Base-by-base conservation (phyloP, 1,140 invertebrate genomes). In the Hylaeus anthracinus region DNA sequence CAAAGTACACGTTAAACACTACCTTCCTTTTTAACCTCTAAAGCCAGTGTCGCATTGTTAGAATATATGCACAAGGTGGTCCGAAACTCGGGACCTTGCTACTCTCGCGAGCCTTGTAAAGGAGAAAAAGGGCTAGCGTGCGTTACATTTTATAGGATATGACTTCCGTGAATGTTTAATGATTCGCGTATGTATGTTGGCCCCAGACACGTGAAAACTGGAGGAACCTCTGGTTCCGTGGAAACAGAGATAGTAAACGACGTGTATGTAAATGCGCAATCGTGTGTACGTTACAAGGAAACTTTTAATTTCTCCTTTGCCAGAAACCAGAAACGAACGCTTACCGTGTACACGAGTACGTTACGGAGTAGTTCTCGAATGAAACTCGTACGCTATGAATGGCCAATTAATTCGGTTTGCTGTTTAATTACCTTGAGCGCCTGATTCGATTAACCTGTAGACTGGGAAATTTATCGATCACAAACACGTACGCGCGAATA, bases 121-220 rank as follows among this genome's bases (percentile, higher is more conserved):
- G n/a, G 9, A 65, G 76, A 79, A 69, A 83, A 86, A 85, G 61
- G 76, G 63, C 55, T 79, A 53, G 76, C 53, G 51, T 58, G 58
- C 43, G 72, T 79, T 70, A 45, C 61, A 72, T 65, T 83, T 86
- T 86, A 83, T 65, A 10, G 60, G 37, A 56, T 66, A 83, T 53
- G 84, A 83, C 85, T 86, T 65, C 12, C 14, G 43, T 83, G 76
- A 86, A 86, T 81, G 79, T 83, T 86, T 83, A 86, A 86, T 70
- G 67, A 86, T 73, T 80, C 69, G 64, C 43, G 60, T 64, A 60
- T 9, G 70, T 67, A 26, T 26, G 26, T 26, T 48, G 55, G 43
- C 4, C 14, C 5, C 56, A 48, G 51, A 72, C 56, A 75, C 55
- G 79, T 61, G 48, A 41, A 64, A 1, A 8, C 26, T 72, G 51